phyloP scores from a whole-genome alignment of 2,797 vertebrate genomes.

The Strix occidentalis region DNA sequence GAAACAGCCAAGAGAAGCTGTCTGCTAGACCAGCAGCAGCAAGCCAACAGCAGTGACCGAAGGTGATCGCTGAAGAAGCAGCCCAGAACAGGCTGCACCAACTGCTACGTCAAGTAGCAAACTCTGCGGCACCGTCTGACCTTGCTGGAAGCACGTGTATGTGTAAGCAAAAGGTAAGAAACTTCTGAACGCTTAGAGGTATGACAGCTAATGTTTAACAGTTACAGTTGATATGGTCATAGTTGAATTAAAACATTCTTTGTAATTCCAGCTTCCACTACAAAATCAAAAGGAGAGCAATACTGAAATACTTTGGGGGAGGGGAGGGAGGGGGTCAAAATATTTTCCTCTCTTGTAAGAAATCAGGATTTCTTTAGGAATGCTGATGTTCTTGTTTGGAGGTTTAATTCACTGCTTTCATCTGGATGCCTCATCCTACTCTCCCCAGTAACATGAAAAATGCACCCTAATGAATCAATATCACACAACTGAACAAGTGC shows the following conservation, averaged over 20 bases:
- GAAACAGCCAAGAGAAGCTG: not conserved
- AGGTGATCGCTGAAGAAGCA: not conserved
- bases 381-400: not conserved
- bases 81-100: not conserved
- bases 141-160: not conserved
- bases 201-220: not conserved
- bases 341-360: rapidly evolving
- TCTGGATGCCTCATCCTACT: not conserved
- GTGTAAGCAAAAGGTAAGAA: not conserved
- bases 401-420: not conserved
- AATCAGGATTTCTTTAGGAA: not conserved
- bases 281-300: not conserved
- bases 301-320: not conserved
- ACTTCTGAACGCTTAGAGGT: not conserved
- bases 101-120: rapidly evolving
- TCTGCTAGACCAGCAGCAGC: not conserved
- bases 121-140: not conserved
- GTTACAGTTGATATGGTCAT: not conserved
- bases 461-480: not conserved
- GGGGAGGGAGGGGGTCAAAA: not conserved
- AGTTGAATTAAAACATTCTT: not conserved
- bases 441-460: not conserved
- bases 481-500: rapidly evolving
- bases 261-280: not conserved
- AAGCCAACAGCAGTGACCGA: not conserved